These are phyloP conservation scores for Calosoma granatense DNA, from an alignment of 1,140 invertebrate genomes.

Conservation along the genomic window DNA sequence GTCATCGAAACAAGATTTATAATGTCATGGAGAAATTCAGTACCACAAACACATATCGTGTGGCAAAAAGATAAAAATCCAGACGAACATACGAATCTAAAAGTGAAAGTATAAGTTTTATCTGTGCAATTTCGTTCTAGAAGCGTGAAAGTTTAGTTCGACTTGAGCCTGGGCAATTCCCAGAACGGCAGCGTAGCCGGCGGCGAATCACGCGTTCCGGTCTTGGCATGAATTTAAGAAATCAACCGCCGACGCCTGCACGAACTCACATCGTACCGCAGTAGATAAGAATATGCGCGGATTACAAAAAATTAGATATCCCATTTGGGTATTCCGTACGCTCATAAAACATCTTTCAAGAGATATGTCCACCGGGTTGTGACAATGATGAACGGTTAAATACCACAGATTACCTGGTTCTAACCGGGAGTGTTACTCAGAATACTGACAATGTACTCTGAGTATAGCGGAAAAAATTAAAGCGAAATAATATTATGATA, in stretches of 20 bases:
- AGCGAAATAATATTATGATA: too few species aligned
- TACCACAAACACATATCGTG: background rate
- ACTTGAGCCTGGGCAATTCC: background rate
- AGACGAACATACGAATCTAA: background rate
- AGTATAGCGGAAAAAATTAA: too few species aligned
- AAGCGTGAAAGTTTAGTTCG: background rate
- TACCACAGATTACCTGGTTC: too few species aligned
- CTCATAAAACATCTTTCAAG: background rate
- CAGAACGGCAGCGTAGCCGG: background rate
- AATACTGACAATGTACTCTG: too few species aligned
- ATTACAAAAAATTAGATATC: background rate
- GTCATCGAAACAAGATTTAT: too few species aligned
- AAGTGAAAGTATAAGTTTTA: constrained; percentile 8
- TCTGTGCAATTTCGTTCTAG: constrained; percentile 1
- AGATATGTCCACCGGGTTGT: too few species aligned
- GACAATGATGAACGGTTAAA: too few species aligned
- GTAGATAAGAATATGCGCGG: background rate
- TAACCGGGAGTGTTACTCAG: too few species aligned
- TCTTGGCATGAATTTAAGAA: background rate
- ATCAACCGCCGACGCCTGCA: too few species aligned
- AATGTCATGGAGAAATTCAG: background rate
- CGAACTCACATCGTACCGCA: background rate
- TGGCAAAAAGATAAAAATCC: background rate
- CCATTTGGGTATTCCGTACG: background rate
- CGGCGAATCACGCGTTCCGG: background rate